These are phyloP conservation scores for Brienomyrus longianalis DNA, from an alignment of 2,113 vertebrate genomes.

Conservation along the genomic window DNA sequence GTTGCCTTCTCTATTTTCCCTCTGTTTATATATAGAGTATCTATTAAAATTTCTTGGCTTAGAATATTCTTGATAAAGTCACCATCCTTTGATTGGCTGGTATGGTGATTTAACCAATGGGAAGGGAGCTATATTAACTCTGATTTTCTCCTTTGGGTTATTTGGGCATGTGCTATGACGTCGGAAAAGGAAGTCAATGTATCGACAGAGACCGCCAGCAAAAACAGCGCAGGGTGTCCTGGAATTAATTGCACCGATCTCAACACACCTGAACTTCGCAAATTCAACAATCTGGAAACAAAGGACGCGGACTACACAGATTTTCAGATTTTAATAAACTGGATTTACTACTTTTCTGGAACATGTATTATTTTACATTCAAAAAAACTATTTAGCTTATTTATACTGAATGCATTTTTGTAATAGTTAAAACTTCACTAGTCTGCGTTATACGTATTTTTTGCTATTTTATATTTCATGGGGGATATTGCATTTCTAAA, in stretches of 20 bases:
- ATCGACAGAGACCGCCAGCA: constrained; percentile 65
- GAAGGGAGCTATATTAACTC: constrained; percentile 46
- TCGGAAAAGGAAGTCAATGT: constrained; percentile 84
- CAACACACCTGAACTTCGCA: constrained; percentile 79
- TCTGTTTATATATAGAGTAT: not conserved
- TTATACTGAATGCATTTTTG: not conserved
- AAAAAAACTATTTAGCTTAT: constrained; percentile 11
- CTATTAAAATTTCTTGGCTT: not conserved
- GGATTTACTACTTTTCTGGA: constrained; percentile 45
- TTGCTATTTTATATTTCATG: not conserved
- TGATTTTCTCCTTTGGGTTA: no score
- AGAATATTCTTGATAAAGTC: constrained; percentile 17
- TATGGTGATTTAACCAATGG: constrained; percentile 73
- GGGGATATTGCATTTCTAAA: constrained; percentile 51
- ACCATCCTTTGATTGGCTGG: constrained; percentile 68
- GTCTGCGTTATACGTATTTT: not conserved
- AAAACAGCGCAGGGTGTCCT: constrained; percentile 73
- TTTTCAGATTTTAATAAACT: constrained; percentile 40
- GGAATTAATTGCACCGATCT: constrained; percentile 65
- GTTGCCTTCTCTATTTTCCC: not conserved
- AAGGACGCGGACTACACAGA: constrained; percentile 58
- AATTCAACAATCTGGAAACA: constrained; percentile 70
- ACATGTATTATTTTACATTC: constrained; percentile 27
- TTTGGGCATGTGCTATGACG: constrained; percentile 75
- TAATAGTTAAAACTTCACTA: not conserved